Evolutionary conservation across 1,140 invertebrate species (phyloP).

Genomic region (Metopolophium dirhodum): DNA sequence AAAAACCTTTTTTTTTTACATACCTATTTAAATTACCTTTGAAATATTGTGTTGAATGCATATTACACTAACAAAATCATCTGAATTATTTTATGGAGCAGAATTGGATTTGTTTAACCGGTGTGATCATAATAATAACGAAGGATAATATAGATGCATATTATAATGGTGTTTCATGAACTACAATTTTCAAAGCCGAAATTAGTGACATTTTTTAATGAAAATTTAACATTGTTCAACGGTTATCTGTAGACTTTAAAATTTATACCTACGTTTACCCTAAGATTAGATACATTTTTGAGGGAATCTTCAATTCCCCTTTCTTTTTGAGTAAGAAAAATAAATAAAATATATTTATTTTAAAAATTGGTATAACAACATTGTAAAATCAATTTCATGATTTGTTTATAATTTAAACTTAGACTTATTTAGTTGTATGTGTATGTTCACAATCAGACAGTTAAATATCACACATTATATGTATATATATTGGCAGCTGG

Average conservation of each 20-base stretch:
- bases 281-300: background rate
- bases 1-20: background rate
- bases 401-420: background rate
- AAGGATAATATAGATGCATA: too few species aligned
- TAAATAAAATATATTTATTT: too few species aligned
- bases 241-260: too few species aligned
- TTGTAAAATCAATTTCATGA: background rate
- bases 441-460: background rate
- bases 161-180: too few species aligned
- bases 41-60: background rate
- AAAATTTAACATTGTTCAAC: too few species aligned
- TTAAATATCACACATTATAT: background rate
- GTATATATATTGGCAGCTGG: background rate
- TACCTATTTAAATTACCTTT: background rate
- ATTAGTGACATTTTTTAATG: too few species aligned
- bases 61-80: background rate
- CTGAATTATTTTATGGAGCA: background rate
- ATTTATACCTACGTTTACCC: background rate
- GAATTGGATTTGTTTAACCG: too few species aligned
- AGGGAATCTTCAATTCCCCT: background rate
- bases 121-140: too few species aligned
- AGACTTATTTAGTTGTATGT: background rate
- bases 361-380: too few species aligned
- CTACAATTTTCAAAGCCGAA: too few species aligned
- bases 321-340: too few species aligned